phyloP scores from a whole-genome alignment of 2,797 vertebrate genomes.

The Falco naumanni region DNA sequence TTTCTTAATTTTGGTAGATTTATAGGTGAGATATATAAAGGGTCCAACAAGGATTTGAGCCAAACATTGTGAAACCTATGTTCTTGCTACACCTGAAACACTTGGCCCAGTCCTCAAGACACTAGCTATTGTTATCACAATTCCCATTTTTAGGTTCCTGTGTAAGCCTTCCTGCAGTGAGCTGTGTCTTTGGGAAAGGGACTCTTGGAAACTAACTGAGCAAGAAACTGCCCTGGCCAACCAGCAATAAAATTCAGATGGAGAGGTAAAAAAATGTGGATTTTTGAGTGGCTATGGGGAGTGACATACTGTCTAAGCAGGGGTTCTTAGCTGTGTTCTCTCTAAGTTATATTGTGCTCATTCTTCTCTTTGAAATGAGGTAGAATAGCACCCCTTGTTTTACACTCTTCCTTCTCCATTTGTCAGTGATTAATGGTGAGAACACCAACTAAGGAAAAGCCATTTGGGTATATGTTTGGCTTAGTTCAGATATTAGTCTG shows the following conservation, averaged over 20 bases:
- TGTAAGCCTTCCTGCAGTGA: neutral
- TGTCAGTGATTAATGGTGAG: neutral
- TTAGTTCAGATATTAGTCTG: neutral
- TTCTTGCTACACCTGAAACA: neutral
- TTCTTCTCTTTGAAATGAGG: neutral
- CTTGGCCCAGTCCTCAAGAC: neutral
- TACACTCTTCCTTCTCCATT: neutral
- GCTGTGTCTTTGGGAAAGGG: neutral
- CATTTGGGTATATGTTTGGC: neutral
- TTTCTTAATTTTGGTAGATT: neutral
- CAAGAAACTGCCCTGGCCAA: neutral
- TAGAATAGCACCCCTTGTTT: neutral
- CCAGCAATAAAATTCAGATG: neutral
- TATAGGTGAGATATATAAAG: neutral
- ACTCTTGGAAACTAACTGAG: neutral
- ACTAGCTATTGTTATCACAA: neutral
- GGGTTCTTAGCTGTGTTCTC: neutral
- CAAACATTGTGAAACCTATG: neutral
- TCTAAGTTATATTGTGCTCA: neutral
- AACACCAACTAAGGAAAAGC: neutral
- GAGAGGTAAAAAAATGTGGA: neutral
- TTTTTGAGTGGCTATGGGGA: neutral
- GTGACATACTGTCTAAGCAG: neutral
- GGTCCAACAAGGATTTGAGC: neutral
- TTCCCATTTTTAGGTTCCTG: neutral